Base-by-base conservation (phyloP, 2,113 vertebrate species). In the Poecile atricapillus region DNA sequence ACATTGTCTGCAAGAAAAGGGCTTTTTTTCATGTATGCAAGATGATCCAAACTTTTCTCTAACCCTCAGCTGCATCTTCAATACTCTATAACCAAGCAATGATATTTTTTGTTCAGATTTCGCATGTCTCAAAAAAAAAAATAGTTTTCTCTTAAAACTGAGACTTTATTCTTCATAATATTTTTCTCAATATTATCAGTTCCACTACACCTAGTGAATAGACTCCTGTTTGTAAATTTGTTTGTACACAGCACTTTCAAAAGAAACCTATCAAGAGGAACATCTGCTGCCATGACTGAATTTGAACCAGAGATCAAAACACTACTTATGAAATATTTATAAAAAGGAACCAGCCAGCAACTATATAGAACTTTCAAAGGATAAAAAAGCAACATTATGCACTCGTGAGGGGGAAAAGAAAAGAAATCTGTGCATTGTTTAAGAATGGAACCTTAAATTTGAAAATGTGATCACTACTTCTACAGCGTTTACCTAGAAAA, bases 271-370 rank as follows among this genome's bases (percentile, higher is more conserved):
- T 20, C 53, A 82, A 62, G 56, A 87, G 79, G 89, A 87, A 65
- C 67, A 65, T 91, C 74, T 47, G 49, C 87, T 77, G 53, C 71
- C 75, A 63, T 28, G 33, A 62, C 59, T 95, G 78, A 80, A 95
- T 63, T 85, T 85, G 89, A 91, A 95, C 74, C 39, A 63, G 63
- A 95, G 84, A 94, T 91, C 84, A 94, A 93, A 96, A 94, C 50
- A 21, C 55, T 65, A 28, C 35, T 77, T 70, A 69, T 95, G 67
- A 94, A 94, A 91, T 76, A 83, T 93, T 93, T 93, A 88, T 83
- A 68, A 76, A 90, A 90, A 73, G 58, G 95, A 91, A 65, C 21
- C 71, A 76, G 55, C 16, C 31, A 52, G 65, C 73, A 68, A 82
- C 23, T 83, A 62, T 35, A 62, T 4, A 49, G 56, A 85, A 83